Evolutionary conservation across 2,888 invertebrate genomes (phyloP).

Genomic region (Aethes cnicana): DNA sequence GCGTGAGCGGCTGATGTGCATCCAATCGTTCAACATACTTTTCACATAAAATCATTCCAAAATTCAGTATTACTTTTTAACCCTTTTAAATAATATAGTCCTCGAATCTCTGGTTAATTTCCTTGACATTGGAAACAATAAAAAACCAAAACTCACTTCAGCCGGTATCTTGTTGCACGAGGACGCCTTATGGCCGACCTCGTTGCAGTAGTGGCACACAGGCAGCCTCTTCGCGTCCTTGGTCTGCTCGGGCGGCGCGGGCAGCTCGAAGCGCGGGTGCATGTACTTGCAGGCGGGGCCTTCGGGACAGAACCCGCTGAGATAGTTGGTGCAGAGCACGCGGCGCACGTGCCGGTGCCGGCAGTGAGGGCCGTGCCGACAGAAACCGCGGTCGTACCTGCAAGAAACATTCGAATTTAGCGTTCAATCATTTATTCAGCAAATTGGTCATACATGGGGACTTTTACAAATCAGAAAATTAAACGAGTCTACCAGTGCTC

Average conservation of each 20-base stretch:
- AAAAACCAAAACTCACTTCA: slow-evolving; percentile 71
- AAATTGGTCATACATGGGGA: too few species aligned
- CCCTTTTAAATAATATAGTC: too few species aligned
- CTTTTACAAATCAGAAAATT: too few species aligned
- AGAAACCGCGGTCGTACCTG: slow-evolving; percentile 98
- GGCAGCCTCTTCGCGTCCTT: slow-evolving; percentile 92
- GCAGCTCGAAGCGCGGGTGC: slow-evolving; percentile 97
- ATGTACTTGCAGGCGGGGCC: slow-evolving; percentile 97
- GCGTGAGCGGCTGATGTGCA: too few species aligned
- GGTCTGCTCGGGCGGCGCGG: slow-evolving; percentile 92
- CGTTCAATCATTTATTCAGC: too few species aligned
- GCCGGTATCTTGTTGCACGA: slow-evolving; percentile 94
- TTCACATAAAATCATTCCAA: too few species aligned
- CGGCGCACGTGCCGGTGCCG: slow-evolving; percentile 97
- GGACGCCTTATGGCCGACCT: slow-evolving; percentile 97
- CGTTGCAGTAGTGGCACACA: slow-evolving; percentile 97
- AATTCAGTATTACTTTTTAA: too few species aligned
- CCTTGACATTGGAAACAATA: neutral
- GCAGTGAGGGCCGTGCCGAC: slow-evolving; percentile 98
- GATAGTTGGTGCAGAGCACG: slow-evolving; percentile 96
- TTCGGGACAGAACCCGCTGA: slow-evolving; percentile 97
- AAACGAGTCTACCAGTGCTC: too few species aligned
- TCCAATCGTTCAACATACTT: too few species aligned
- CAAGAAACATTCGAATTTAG: neutral
- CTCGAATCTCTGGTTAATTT: neutral